phyloP scores from a whole-genome alignment of 2,113 vertebrate species.

The Puffinus mauretanicus region DNA sequence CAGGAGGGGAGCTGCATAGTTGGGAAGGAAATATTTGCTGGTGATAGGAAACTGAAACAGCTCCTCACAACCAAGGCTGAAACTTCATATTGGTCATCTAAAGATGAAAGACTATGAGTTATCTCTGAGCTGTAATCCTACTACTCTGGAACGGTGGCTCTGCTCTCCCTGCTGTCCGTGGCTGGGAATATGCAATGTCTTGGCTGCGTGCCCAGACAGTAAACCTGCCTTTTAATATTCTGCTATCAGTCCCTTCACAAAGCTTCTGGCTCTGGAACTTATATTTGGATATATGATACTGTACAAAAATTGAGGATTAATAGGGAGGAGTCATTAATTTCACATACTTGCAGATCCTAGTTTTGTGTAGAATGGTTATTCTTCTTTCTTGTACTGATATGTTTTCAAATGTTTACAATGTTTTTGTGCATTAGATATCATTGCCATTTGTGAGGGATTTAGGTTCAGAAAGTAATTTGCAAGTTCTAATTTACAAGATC shows the following conservation, averaged over 20 bases:
- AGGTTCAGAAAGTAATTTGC: not conserved
- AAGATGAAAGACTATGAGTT: constrained; percentile 35
- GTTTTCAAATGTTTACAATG: not conserved
- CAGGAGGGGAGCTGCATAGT: not conserved
- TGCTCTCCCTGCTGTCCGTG: constrained; percentile 24
- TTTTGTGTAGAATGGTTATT: not conserved
- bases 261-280: not conserved
- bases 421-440: not conserved
- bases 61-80: not conserved
- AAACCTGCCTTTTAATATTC: constrained; percentile 37
- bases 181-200: not conserved
- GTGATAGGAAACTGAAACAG: not conserved
- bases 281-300: not conserved
- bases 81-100: constrained; percentile 20
- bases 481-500: not conserved
- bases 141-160: not conserved
- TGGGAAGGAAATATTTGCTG: not conserved
- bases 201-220: constrained; percentile 31
- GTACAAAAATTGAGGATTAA: not conserved
- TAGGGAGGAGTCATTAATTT: not conserved
- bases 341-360: not conserved
- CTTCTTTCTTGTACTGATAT: not conserved
- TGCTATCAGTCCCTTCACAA: not conserved
- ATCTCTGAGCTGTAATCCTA: constrained; percentile 50
- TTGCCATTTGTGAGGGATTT: not conserved